Evolutionary conservation across 2,113 vertebrate genomes (phyloP), one percentile per base, ranked within the genome.

Genomic region (Agapornis roseicollis): DNA sequence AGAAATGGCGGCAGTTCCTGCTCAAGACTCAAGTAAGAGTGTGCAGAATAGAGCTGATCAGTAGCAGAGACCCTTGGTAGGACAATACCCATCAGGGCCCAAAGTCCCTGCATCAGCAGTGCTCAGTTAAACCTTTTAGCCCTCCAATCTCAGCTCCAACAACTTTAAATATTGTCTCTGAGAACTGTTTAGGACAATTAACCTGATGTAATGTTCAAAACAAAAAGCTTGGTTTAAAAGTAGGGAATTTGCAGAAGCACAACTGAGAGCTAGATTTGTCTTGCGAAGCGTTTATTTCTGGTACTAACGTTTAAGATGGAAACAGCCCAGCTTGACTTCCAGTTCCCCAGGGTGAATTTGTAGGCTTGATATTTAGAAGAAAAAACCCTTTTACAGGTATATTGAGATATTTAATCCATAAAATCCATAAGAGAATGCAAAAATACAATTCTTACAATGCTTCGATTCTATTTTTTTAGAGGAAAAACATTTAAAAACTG

Each of bases 311-410:
- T 89, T 88, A 74, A 85, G 79, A 77, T 78, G 82, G 79, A 83
- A 78, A 76, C 31, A 91, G 10, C 29, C 18, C 88, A 95, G 79
- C 64, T 89, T 93, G 93, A 88, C 39, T 95, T 88, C 50, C 42
- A 35, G 0, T 41, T 93, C 69, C 50, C 69, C 39, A 47, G 79
- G 47, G 68, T 65, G 78, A 90, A 77, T 88, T 78, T 80, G 10
- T 85, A 53, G 74, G 76, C 60, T 16, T 64, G 68, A 66, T 64
- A 80, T 85, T 78, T 84, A 80, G 68, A 91, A 94, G 42, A 52
- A 93, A 80, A 93, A 74, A 24, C 12, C 18, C 13, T 63, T 93
- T 89, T 77, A 10, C 46, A 74, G 39, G 11, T 66, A 60, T 55
- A 41, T 44, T 68, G 29, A 80, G 27, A 47, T 84, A 80, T 78